phyloP scores from a whole-genome alignment of 2,888 invertebrate species.

The Coelopa pilipes region DNA sequence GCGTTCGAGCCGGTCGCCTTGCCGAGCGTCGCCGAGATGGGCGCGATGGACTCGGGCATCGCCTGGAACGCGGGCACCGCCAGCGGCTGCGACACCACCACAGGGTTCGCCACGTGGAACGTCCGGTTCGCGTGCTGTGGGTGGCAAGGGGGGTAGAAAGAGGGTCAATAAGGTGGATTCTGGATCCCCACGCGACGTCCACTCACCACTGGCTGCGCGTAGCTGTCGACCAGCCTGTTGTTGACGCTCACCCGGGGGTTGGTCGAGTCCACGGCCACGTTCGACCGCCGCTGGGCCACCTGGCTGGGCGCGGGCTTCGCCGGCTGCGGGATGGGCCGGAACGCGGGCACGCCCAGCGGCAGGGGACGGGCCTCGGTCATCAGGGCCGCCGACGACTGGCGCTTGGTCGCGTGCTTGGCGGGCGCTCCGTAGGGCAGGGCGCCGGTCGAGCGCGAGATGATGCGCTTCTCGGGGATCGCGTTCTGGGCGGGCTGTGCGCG shows the following conservation, averaged over 20 bases:
- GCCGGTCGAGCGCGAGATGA: constrained; percentile 58
- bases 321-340: constrained; percentile 80
- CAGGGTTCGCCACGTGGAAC: constrained; percentile 58
- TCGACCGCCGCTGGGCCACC: constrained; percentile 54
- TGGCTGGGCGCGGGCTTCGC: constrained; percentile 32
- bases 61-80: constrained; percentile 69
- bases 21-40: constrained; percentile 48
- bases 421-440: constrained; percentile 40
- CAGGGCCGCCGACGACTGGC: constrained; percentile 43
- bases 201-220: constrained; percentile 51
- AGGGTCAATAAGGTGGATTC: too few relatives aligned
- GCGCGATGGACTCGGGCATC: constrained; percentile 69
- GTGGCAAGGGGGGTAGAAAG: too few relatives aligned
- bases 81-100: constrained; percentile 51
- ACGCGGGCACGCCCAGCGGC: constrained; percentile 78
- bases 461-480: constrained; percentile 55
- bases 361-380: constrained; percentile 70
- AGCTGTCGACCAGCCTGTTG: constrained; percentile 54
- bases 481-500: constrained; percentile 40
- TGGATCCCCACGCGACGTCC: too few relatives aligned
- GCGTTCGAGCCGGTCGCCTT: constrained; percentile 16
- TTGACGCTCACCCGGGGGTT: constrained; percentile 58
- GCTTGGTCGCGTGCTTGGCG: constrained; percentile 39
- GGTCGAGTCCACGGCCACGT: constrained; percentile 56
- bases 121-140: constrained; percentile 57